Evolutionary conservation across 2,888 invertebrate genomes (phyloP).

Genomic region (Nephrotoma guestfalica): DNA sequence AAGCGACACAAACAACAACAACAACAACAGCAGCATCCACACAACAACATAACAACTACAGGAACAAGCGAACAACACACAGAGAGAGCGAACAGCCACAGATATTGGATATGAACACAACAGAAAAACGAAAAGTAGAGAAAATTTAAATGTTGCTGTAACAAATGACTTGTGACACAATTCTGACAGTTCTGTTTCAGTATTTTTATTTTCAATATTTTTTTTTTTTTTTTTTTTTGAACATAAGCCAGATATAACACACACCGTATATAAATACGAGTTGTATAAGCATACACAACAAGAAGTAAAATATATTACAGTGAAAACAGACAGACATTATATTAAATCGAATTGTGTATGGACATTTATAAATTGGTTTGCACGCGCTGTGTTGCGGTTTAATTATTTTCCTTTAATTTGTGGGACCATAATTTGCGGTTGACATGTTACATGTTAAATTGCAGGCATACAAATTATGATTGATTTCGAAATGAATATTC

Average conservation of each 20-base stretch:
- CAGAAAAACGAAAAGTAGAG: neutral
- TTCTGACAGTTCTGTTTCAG: neutral
- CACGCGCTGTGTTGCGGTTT: neutral
- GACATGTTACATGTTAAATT: neutral
- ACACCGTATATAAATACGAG: neutral
- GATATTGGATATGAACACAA: neutral
- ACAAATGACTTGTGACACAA: conserved; percentile 6
- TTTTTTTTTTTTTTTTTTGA: neutral
- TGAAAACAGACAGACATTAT: conserved; percentile 3
- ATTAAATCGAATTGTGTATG: neutral
- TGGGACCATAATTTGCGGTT: neutral
- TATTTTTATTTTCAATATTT: neutral
- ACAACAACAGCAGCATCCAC: neutral
- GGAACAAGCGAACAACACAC: neutral
- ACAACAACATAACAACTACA: neutral
- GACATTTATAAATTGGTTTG: conserved; percentile 3
- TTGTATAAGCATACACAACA: neutral
- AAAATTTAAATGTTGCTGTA: conserved; percentile 4
- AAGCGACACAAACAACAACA: neutral
- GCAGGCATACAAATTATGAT: neutral
- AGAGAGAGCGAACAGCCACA: neutral
- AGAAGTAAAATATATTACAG: neutral
- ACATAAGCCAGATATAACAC: neutral
- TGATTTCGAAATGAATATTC: neutral
- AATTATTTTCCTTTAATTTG: neutral